Percentiles rank a stretch among this genome's conserved stretches.
Evolutionary conservation across 64 coral and sea anemone genomes (phyloP).

Genomic region (Actinia tenebrosa): DNA sequence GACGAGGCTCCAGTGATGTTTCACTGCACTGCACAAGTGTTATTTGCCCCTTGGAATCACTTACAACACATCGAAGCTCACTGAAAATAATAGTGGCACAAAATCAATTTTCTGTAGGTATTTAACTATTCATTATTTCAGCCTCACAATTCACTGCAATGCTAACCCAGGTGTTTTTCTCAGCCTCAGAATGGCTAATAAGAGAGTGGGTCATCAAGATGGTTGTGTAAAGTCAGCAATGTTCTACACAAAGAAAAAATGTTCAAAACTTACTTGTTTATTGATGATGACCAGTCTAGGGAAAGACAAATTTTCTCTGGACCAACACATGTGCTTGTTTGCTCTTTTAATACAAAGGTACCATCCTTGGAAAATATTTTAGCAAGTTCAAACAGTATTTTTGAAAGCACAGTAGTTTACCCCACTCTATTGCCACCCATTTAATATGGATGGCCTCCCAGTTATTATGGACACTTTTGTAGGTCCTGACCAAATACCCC

Average conservation of each 20-base stretch:
- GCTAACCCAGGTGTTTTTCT: too few relatives aligned
- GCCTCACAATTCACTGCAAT: too few relatives aligned
- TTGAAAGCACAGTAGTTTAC: not conserved
- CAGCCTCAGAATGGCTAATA: too few relatives aligned
- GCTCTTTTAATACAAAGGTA: not conserved
- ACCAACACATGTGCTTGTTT: conserved; percentile 1
- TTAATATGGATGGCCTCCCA: too few relatives aligned
- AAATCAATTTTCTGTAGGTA: not conserved
- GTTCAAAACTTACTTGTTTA: not conserved
- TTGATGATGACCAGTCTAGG: conserved; percentile 56
- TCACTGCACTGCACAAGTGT: conserved; percentile 47
- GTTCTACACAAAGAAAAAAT: not conserved
- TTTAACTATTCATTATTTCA: not conserved
- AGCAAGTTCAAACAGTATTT: not conserved
- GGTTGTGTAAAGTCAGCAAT: too few relatives aligned
- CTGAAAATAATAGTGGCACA: not conserved
- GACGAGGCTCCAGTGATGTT: conserved; percentile 40
- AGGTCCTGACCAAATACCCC: too few relatives aligned
- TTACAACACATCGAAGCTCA: conserved; percentile 36
- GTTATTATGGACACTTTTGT: too few relatives aligned
- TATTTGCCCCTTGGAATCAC: conserved; percentile 69
- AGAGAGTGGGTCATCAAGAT: too few relatives aligned
- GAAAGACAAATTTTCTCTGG: conserved; percentile 70
- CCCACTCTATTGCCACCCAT: too few relatives aligned
- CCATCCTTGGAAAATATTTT: not conserved